Conservation (phyloP, 53 echinoderm and acorn worm species). For the Holothuria leucospilota region DNA sequence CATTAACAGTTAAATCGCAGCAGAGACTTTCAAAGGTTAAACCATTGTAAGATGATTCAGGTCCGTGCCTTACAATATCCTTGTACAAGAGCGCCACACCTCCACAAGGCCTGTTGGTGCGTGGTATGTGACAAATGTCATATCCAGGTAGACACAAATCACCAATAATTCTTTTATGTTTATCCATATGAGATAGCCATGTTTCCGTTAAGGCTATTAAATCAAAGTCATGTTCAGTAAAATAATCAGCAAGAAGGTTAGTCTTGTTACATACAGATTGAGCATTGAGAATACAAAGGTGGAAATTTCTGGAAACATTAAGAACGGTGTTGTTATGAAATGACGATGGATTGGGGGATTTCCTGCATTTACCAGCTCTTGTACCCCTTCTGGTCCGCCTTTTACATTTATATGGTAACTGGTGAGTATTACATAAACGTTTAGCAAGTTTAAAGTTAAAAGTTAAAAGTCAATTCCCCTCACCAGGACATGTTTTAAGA, state of each 20-base stretch:
- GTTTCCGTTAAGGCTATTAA: constrained; percentile 62
- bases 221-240: constrained; percentile 60
- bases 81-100: constrained; percentile 60
- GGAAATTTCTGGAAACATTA: not conserved
- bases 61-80: not conserved
- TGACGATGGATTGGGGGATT: too few relatives aligned
- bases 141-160: constrained; percentile 56
- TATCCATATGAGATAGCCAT: constrained; percentile 62
- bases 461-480: too few relatives aligned
- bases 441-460: too few relatives aligned
- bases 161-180: constrained; percentile 59
- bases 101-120: constrained; percentile 55
- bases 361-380: too few relatives aligned
- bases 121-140: constrained; percentile 64
- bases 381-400: too few relatives aligned
- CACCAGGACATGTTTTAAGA: too few relatives aligned
- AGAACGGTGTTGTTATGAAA: not conserved
- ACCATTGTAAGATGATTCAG: constrained; percentile 23
- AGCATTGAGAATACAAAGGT: constrained; percentile 51
- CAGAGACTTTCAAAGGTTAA: constrained; percentile 49
- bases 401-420: too few relatives aligned
- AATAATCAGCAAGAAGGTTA: constrained; percentile 50
- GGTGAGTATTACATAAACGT: too few relatives aligned
- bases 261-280: constrained; percentile 51
- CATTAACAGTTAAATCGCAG: constrained; percentile 53